Percentiles rank a stretch among this genome's conserved stretches.
Conservation (phyloP, 1,140 invertebrate genomes). For the Mya arenaria region DNA sequence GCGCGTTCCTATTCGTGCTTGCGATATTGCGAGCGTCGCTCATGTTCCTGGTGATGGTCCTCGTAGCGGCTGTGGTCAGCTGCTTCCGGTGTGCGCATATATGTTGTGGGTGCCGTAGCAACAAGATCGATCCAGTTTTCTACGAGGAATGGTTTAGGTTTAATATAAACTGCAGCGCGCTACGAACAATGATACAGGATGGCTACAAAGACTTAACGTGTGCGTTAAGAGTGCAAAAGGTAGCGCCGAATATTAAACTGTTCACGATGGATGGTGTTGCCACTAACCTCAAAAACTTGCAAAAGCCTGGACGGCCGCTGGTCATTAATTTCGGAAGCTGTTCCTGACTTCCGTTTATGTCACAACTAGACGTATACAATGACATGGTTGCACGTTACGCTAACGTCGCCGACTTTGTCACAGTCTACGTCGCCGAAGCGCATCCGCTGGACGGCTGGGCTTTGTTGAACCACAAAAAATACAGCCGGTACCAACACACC, state of each 20-base stretch:
- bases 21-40: background rate
- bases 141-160: slow-evolving; percentile 34
- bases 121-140: slow-evolving; percentile 10
- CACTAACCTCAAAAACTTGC: background rate
- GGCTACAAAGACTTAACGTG: slow-evolving; percentile 1
- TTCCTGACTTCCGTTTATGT: slow-evolving; percentile 40
- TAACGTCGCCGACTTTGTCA: slow-evolving; percentile 35
- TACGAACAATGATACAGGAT: slow-evolving; percentile 22
- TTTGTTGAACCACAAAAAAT: slow-evolving; percentile 25
- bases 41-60: slow-evolving; percentile 5
- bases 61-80: background rate
- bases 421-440: slow-evolving; percentile 41
- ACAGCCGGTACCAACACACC: slow-evolving; percentile 37
- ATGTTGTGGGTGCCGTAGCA: background rate
- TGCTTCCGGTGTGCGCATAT: slow-evolving; percentile 4
- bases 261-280: background rate
- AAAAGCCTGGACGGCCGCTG: slow-evolving; percentile 20
- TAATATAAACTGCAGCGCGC: slow-evolving; percentile 1
- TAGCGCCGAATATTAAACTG: slow-evolving; percentile 15
- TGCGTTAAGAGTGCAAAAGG: background rate
- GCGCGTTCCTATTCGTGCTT: background rate
- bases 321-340: slow-evolving; percentile 43
- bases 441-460: slow-evolving; percentile 44
- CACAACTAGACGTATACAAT: slow-evolving; percentile 28
- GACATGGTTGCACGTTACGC: slow-evolving; percentile 4